Base-by-base conservation (phyloP, 2,888 invertebrate species). In the Drosophila buzzatii region DNA sequence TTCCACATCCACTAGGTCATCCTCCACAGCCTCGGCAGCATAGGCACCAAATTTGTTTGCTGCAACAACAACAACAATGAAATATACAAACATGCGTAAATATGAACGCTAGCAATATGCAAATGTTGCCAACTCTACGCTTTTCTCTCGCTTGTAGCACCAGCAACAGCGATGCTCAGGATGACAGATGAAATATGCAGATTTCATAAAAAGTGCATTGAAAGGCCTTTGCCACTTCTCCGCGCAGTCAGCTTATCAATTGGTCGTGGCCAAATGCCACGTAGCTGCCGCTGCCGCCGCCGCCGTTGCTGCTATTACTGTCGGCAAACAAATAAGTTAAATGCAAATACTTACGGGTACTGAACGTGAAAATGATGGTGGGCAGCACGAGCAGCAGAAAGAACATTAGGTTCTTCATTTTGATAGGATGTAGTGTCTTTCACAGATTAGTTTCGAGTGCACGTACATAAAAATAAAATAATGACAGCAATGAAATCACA, bases 361-460 rank as follows among this genome's bases (percentile, higher is more conserved):
- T 95, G 78, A 96, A 94, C 81, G 95, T 95, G 82, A 96, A 94
- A 80, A 97, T 94, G 52, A 96, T 94, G 39, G 96, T 95, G 83
- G 97, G 96, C 76, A 97, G 93, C 83, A 96, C 95, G 89, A 97
- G 90, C 64, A 97, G 91, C 74, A 94, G 91, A 56, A 96, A 92
- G 86, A 97, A 93, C 92, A 95, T 94, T 88, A 96, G 93, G 89
- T 95, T 94, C 93, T 95, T 96, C 97, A 97, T 97, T 51, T 78
- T 82, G 23, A 18, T 51, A 66, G 49, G 55, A 63, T 74, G 65
- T 66, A 14, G 45, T 62, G 47, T 65, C 59, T 73, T 61, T 65
- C 59, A 72, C 66, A 66, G 42, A 53, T 63, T 51, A 41, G 16
- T 52, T 49, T 49, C 49, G 39, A 71, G 44, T 51, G 18, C 63